These are phyloP conservation scores for Bembecia ichneumoniformis DNA, from an alignment of 2,888 invertebrate species.

Conservation along the genomic window DNA sequence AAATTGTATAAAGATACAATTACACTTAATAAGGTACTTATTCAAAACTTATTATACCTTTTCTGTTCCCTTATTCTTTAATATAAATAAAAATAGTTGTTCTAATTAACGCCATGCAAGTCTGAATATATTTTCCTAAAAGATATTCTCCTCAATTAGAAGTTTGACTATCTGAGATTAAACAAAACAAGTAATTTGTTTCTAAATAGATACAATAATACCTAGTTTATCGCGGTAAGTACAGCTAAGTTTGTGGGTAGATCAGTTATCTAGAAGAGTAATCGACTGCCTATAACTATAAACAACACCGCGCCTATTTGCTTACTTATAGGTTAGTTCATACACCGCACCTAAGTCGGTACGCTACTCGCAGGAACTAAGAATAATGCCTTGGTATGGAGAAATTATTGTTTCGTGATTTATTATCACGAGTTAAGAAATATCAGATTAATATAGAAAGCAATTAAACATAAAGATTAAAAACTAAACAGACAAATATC, in stretches of 20 bases:
- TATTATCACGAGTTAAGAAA: slow-evolving; percentile 12
- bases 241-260: slow-evolving; percentile 15
- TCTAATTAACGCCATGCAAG: too few species aligned
- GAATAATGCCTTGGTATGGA: slow-evolving; percentile 38
- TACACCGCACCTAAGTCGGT: background rate
- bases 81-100: too few species aligned
- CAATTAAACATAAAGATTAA: too few species aligned
- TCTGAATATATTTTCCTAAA: too few species aligned
- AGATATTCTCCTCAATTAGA: too few species aligned
- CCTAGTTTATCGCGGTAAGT: background rate
- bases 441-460: too few species aligned
- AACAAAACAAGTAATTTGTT: background rate
- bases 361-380: slow-evolving; percentile 27
- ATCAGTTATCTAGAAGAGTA: slow-evolving; percentile 46
- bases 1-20: too few species aligned
- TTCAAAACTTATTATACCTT: too few species aligned
- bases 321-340: background rate
- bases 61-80: too few species aligned
- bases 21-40: too few species aligned
- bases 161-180: too few species aligned
- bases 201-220: background rate
- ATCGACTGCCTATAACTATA: slow-evolving; percentile 31
- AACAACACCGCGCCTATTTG: slow-evolving; percentile 2
- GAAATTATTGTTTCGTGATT: slow-evolving; percentile 34
- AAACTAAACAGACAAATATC: too few species aligned